Base-by-base conservation (phyloP, 2,113 vertebrate species). In the Clupea harengus region DNA sequence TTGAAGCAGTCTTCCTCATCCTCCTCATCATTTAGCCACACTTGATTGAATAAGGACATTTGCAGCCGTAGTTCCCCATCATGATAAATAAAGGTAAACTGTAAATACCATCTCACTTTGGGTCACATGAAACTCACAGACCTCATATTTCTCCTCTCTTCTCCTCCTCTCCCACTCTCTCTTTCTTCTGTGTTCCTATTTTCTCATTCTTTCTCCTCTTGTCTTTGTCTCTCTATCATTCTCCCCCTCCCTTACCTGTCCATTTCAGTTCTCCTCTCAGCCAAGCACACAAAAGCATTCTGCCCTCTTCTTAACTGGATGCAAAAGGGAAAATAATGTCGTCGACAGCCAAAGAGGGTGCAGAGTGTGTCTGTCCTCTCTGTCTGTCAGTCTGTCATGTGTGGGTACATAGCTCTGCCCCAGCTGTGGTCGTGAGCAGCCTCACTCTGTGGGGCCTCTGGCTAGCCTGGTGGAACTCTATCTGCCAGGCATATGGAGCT, bases 401-500 rank as follows among this genome's bases (percentile, higher is more conserved):
- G 54, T 17, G 50, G 44, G 45, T 81, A 47, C 13, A 22, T 82
- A 15, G 44, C 81, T 72, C 60, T 81, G n/a, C 13, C 83, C 81
- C 50, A 86, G 82, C 81, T 75, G 17, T 86, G 75, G 80, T 80
- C 10, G 8, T 57, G 54, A 57, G 54, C 20, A 13, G 54, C 13
- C 3, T 13, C 54, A 10, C 25, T 10, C n/a, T 67, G 22, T 67
- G 60, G 54, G 54, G 60, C 6, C 60, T 67, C 5, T 9, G 52
- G 60, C 60, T 0, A 67, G 60, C 22, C 60, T 92, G 82, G 32
- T 84, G 85, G 25, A 89, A 83, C 39, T 83, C 89, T 90, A 90
- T 92, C 90, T 91, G 83, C 84, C 89, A 78, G 89, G 88, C 92
- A 92, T 92, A 90, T 92, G 92, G 90, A 92, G 87, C 80, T 54